phyloP scores from a whole-genome alignment of 1,140 invertebrate genomes.

The Dendroctonus ponderosae region DNA sequence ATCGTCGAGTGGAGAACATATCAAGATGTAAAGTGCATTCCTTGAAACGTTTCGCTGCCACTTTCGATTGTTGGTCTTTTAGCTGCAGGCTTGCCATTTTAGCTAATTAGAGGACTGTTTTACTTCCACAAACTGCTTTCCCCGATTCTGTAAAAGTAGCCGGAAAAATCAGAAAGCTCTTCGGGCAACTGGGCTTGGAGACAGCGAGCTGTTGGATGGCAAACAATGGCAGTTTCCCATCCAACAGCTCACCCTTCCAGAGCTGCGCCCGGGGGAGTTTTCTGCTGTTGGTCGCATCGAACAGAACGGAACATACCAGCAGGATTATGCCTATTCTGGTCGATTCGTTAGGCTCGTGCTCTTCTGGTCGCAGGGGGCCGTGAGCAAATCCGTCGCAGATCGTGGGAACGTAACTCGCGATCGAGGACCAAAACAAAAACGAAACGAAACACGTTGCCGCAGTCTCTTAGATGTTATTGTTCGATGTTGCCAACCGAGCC shows the following conservation, averaged over 20 bases:
- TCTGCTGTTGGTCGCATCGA: neutral
- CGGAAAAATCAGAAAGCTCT: too few relatives aligned
- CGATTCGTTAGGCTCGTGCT: slow-evolving; percentile 35
- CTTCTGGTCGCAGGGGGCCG: slow-evolving; percentile 29
- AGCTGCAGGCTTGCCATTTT: too few relatives aligned
- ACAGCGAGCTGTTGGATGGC: neutral
- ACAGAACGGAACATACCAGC: slow-evolving; percentile 1
- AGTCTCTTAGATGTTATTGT: neutral
- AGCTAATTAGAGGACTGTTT: too few relatives aligned
- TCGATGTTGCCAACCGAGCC: slow-evolving; percentile 1
- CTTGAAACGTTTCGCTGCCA: neutral
- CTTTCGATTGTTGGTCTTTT: too few relatives aligned
- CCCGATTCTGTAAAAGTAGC: too few relatives aligned
- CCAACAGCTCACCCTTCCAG: too few relatives aligned
- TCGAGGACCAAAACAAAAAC: slow-evolving; percentile 35
- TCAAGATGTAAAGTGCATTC: slow-evolving; percentile 6
- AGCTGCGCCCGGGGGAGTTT: too few relatives aligned
- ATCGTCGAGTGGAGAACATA: slow-evolving; percentile 7
- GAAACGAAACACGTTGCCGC: slow-evolving; percentile 21
- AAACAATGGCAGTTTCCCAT: too few relatives aligned
- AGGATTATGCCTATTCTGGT: slow-evolving; percentile 1
- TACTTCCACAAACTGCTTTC: too few relatives aligned
- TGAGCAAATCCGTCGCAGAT: slow-evolving; percentile 36
- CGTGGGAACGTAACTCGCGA: slow-evolving; percentile 36
- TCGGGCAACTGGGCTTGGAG: neutral